phyloP scores from a whole-genome alignment of 2,797 vertebrate species.

The Mus spretus region DNA sequence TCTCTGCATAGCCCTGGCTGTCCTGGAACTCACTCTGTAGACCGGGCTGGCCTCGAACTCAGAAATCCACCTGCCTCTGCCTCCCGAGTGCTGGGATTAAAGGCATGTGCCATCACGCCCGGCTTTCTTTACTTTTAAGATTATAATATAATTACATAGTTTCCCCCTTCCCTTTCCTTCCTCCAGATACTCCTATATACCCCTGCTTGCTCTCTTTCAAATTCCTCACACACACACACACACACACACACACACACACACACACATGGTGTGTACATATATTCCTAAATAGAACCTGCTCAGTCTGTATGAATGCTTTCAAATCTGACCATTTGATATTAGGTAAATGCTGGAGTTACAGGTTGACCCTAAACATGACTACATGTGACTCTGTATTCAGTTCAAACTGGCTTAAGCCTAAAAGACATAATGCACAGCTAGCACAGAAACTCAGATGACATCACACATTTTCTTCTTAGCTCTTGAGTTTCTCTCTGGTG shows the following conservation, averaged over 20 bases:
- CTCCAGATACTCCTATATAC: neutral
- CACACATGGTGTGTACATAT: too few relatives aligned
- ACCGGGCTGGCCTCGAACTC: too few relatives aligned
- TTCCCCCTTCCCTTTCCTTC: neutral
- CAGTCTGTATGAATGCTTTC: neutral
- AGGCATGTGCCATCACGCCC: too few relatives aligned
- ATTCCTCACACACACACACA: neutral
- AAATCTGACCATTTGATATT: neutral
- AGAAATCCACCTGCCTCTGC: too few relatives aligned
- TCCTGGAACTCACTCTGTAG: too few relatives aligned
- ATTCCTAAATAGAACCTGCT: neutral
- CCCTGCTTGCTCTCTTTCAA: neutral
- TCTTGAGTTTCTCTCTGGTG: conserved; percentile 15
- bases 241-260: neutral
- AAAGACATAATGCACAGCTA: neutral
- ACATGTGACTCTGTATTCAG: neutral
- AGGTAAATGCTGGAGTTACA: neutral
- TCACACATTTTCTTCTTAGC: conserved; percentile 28
- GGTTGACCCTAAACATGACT: neutral
- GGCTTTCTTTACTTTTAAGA: neutral
- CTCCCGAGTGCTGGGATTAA: too few relatives aligned
- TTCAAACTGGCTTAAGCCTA: conserved; percentile 11
- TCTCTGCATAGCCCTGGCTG: too few relatives aligned
- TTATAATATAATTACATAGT: neutral
- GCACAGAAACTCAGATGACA: neutral